A percentile compares a stretch with the other conserved stretches of the same genome.
phyloP scores from a whole-genome alignment of 2,888 invertebrate genomes.

The Hydriomena furcata region DNA sequence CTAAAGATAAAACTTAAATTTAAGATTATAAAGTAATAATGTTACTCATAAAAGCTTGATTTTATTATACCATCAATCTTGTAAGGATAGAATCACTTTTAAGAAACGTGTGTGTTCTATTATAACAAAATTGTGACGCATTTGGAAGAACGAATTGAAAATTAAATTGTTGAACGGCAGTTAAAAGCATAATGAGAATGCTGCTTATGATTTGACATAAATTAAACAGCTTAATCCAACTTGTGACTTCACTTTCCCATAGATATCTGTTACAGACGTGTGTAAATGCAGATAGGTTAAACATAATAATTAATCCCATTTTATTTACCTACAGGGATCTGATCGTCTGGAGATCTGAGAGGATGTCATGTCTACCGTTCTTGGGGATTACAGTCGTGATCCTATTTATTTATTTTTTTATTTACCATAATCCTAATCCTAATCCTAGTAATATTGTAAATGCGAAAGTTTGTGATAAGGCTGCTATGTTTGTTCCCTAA shows the following conservation, averaged over 20 bases:
- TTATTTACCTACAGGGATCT: no score
- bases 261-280: constrained; percentile 3
- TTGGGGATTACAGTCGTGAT: no score
- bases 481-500: no score
- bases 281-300: no score
- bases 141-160: constrained; percentile 23
- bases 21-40: constrained; percentile 76
- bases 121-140: constrained; percentile 33
- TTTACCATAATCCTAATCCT: no score
- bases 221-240: constrained; percentile 7
- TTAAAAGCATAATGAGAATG: constrained; percentile 16
- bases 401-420: no score
- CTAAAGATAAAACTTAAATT: constrained; percentile 77
- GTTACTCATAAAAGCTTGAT: constrained; percentile 70
- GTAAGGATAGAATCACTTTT: constrained; percentile 53
- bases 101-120: constrained; percentile 62
- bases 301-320: no score
- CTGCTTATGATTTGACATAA: constrained; percentile 8
- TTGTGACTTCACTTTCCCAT: constrained; percentile 2
- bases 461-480: no score
- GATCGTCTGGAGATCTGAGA: no score
- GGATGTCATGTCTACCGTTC: no score
- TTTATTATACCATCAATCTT: constrained; percentile 81
- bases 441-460: no score
- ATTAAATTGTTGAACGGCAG: constrained; percentile 11